A percentile compares a stretch with the other conserved stretches of the same genome.
Evolutionary conservation across 2,797 vertebrate species (phyloP).

Genomic region (Bradypodion ventrale): DNA sequence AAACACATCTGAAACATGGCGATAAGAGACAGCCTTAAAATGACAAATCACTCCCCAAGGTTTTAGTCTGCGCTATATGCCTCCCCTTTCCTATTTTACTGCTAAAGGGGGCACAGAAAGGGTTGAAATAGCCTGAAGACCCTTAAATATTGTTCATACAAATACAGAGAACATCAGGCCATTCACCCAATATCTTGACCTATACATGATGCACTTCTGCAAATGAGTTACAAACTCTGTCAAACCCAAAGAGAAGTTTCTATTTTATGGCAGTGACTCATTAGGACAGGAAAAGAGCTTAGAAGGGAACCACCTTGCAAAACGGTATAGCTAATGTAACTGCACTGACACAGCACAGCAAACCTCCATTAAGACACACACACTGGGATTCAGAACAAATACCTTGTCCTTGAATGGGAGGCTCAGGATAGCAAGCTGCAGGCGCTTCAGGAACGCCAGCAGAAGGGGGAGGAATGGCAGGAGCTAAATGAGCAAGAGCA

Average conservation of each 20-base stretch:
- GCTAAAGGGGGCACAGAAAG: too few species aligned
- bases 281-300: rapidly evolving
- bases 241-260: background rate
- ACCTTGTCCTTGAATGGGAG: slow-evolving; percentile 57
- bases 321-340: slow-evolving; percentile 45
- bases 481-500: slow-evolving; percentile 51
- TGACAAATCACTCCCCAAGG: too few species aligned
- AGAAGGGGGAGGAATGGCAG: slow-evolving; percentile 38
- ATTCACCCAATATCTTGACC: background rate
- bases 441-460: slow-evolving; percentile 32
- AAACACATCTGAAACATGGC: too few species aligned
- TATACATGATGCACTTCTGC: background rate
- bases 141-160: too few species aligned
- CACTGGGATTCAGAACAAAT: slow-evolving; percentile 30
- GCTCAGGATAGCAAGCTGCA: slow-evolving; percentile 39
- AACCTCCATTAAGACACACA: slow-evolving; percentile 44
- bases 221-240: background rate
- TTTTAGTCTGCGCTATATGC: too few species aligned
- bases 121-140: too few species aligned
- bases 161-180: too few species aligned
- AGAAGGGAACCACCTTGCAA: background rate
- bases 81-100: too few species aligned
- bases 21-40: too few species aligned
- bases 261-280: background rate
- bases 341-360: slow-evolving; percentile 5